A percentile compares a stretch with the other conserved stretches of the same genome.
phyloP scores from a whole-genome alignment of 1,140 invertebrate genomes.

The Heliothis virescens region DNA sequence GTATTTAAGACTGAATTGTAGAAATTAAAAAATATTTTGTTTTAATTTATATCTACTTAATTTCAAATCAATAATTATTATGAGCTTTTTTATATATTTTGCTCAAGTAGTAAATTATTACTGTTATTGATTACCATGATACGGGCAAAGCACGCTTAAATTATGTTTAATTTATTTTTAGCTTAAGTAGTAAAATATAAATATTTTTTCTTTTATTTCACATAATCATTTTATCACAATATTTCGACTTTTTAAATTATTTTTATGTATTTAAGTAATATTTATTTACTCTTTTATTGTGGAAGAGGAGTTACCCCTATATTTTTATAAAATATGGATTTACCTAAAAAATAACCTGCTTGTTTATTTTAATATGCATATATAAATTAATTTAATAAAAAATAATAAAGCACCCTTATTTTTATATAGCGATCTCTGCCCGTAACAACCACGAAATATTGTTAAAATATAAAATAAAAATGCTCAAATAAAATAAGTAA shows the following conservation, averaged over 20 bases:
- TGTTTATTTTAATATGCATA: no score
- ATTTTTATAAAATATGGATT: not conserved
- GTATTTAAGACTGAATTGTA: slow-evolving; percentile 57
- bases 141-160: slow-evolving; percentile 1
- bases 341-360: not conserved
- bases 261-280: no score
- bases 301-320: slow-evolving; percentile 24
- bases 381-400: no score
- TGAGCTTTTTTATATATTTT: slow-evolving; percentile 23
- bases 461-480: slow-evolving; percentile 36
- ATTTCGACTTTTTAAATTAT: no score
- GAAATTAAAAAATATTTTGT: slow-evolving; percentile 49
- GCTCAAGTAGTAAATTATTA: slow-evolving; percentile 14
- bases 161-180: not conserved
- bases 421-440: not conserved
- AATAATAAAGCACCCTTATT: no score
- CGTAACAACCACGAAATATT: slow-evolving; percentile 30
- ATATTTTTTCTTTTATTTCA: not conserved
- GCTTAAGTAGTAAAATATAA: slow-evolving; percentile 6
- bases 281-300: slow-evolving; percentile 12
- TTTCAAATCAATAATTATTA: slow-evolving; percentile 17
- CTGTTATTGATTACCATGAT: slow-evolving; percentile 11
- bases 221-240: no score
- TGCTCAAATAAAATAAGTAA: slow-evolving; percentile 60
- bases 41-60: slow-evolving; percentile 20